These are phyloP conservation scores for Teleopsis dalmanni DNA, from an alignment of 1,140 invertebrate genomes.

Conservation along the genomic window DNA sequence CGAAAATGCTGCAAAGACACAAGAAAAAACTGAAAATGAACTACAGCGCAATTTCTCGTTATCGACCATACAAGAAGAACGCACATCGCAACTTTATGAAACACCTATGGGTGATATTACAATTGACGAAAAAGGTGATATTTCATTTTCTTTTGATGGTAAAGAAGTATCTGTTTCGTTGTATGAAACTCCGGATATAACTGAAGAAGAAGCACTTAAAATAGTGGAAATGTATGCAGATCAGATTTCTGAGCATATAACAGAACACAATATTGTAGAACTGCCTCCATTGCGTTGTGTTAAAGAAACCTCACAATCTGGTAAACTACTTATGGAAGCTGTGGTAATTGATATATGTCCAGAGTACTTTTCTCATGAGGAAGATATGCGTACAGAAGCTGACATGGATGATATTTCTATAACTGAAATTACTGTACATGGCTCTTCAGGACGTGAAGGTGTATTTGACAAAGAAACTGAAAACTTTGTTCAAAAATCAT, in stretches of 20 bases:
- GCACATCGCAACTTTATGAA: slow-evolving; percentile 79
- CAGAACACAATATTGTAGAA: slow-evolving; percentile 79
- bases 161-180: slow-evolving; percentile 84
- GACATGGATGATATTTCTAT: slow-evolving; percentile 78
- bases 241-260: slow-evolving; percentile 80
- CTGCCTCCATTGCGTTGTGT: slow-evolving; percentile 80
- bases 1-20: slow-evolving; percentile 41
- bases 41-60: slow-evolving; percentile 69
- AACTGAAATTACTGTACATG: slow-evolving; percentile 51
- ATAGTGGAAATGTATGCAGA: slow-evolving; percentile 92
- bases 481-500: slow-evolving; percentile 28
- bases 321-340: slow-evolving; percentile 81
- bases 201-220: slow-evolving; percentile 82
- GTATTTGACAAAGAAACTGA: slow-evolving; percentile 44
- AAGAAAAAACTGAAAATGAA: slow-evolving; percentile 45
- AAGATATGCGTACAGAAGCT: slow-evolving; percentile 74
- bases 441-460: slow-evolving; percentile 37
- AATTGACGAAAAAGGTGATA: slow-evolving; percentile 70
- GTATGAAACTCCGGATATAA: slow-evolving; percentile 85
- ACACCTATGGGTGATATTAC: slow-evolving; percentile 69
- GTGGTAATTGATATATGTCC: slow-evolving; percentile 85
- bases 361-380: slow-evolving; percentile 70
- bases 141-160: slow-evolving; percentile 84
- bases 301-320: slow-evolving; percentile 79
- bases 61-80: slow-evolving; percentile 83